Percentiles rank a stretch among this genome's conserved stretches.
phyloP scores from a whole-genome alignment of 1,140 invertebrate species.

The Nebria ingens region DNA sequence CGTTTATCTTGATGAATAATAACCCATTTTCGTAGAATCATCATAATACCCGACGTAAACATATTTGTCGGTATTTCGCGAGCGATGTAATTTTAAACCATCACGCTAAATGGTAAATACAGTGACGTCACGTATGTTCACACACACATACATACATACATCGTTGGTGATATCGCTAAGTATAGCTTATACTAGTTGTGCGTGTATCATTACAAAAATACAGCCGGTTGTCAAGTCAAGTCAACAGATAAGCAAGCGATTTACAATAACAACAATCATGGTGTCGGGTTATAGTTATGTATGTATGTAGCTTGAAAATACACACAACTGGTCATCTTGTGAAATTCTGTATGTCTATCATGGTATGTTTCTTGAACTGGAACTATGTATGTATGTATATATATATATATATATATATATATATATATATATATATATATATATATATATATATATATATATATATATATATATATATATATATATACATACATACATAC shows the following conservation, averaged over 20 bases:
- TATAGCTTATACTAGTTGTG: background rate
- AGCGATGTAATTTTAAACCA: too few species aligned
- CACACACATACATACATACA: background rate
- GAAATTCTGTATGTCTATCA: background rate
- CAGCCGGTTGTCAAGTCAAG: background rate
- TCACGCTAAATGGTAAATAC: background rate
- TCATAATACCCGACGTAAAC: too few species aligned
- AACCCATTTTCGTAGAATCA: too few species aligned
- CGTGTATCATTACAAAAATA: too few species aligned
- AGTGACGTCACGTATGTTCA: background rate
- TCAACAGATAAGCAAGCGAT: background rate
- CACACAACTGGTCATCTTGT: too few species aligned
- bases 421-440: background rate
- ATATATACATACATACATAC: constrained; percentile 4
- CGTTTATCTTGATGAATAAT: too few species aligned
- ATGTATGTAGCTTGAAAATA: background rate
- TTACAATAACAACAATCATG: background rate
- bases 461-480: background rate
- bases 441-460: constrained; percentile 1
- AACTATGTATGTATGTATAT: background rate
- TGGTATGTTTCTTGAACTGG: too few species aligned
- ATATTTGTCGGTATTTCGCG: too few species aligned
- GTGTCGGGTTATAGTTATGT: background rate
- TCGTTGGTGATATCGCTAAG: background rate
- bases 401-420: background rate